These are phyloP conservation scores for Tenrec ecaudatus DNA, from an alignment of 2,113 vertebrate genomes.

Conservation along the genomic window DNA sequence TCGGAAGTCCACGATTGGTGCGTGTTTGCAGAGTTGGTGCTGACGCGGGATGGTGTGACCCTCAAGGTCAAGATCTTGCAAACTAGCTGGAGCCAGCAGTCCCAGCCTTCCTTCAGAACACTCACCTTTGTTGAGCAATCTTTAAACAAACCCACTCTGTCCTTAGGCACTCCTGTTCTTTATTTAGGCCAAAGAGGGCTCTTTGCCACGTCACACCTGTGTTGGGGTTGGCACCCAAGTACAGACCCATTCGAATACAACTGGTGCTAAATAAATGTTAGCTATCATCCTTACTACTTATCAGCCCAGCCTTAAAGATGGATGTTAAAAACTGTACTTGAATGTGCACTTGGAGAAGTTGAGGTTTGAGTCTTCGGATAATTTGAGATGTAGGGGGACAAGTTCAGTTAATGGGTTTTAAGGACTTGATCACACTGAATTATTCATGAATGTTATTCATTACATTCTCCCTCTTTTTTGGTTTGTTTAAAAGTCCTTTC, in stretches of 20 bases:
- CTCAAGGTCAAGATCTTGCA: conserved; percentile 44
- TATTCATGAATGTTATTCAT: not conserved
- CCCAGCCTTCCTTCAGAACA: not conserved
- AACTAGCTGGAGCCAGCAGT: conserved; percentile 6
- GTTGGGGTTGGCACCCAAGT: not conserved
- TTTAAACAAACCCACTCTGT: not conserved
- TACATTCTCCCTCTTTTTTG: not conserved
- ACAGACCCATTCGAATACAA: not conserved
- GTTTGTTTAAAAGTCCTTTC: not conserved
- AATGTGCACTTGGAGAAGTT: not conserved
- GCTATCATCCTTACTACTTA: not conserved
- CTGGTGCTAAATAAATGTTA: not conserved
- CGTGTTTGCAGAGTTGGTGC: not conserved
- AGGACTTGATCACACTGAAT: not conserved
- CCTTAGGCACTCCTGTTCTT: not conserved
- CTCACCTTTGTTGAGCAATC: not conserved
- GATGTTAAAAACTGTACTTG: not conserved
- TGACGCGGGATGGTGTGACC: not conserved
- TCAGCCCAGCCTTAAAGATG: not conserved
- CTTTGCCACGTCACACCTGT: not conserved
- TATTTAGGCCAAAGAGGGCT: not conserved
- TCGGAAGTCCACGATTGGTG: not conserved
- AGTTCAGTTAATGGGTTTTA: not conserved
- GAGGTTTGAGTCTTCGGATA: not conserved
- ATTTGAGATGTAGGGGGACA: not conserved